Conservation (phyloP, 2,113 vertebrate species). For the Phocoena phocoena region DNA sequence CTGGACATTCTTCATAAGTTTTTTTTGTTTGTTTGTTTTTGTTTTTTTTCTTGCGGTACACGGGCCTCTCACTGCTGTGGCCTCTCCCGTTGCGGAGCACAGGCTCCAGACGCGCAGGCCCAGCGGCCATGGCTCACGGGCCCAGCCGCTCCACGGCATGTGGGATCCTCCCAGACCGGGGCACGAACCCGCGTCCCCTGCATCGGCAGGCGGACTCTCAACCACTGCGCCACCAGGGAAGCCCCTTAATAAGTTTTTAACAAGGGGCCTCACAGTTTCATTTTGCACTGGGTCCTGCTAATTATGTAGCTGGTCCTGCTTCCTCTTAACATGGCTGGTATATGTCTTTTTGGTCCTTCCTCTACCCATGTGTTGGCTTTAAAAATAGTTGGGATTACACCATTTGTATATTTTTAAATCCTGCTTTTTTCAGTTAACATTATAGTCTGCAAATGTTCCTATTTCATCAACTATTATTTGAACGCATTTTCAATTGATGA, state of each 20-base stretch:
- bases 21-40: background rate
- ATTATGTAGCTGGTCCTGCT: background rate
- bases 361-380: background rate
- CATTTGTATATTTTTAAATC: conserved; percentile 1
- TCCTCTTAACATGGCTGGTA: background rate
- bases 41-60: too few relatives aligned
- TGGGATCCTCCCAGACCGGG: too few relatives aligned
- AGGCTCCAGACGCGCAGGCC: too few relatives aligned
- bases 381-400: background rate
- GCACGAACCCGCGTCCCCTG: too few relatives aligned
- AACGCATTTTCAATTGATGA: conserved; percentile 7
- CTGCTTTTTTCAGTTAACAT: background rate
- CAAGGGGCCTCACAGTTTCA: background rate
- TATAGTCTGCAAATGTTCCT: background rate
- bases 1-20: background rate
- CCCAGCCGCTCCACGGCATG: too few relatives aligned
- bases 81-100: too few relatives aligned
- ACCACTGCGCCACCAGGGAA: too few relatives aligned
- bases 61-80: too few relatives aligned
- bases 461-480: conserved; percentile 6
- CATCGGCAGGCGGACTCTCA: too few relatives aligned
- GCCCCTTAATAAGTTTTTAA: background rate
- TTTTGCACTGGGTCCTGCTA: background rate
- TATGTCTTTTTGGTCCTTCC: background rate
- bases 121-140: too few relatives aligned